phyloP scores from a whole-genome alignment of 2,797 vertebrate species.

The Pangasius krempfi region DNA sequence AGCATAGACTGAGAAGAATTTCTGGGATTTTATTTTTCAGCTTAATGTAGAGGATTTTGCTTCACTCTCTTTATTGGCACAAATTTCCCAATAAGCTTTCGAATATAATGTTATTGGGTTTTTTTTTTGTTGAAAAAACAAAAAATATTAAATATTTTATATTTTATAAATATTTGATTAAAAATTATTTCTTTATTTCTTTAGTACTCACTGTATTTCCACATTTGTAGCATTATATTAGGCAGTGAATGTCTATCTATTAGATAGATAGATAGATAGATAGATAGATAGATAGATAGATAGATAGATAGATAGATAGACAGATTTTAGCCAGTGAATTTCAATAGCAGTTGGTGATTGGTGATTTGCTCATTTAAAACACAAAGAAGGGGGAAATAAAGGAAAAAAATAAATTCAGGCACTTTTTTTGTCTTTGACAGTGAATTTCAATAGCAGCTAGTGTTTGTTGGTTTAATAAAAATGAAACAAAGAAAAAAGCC shows the following conservation, averaged over 20 bases:
- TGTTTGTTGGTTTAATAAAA: neutral
- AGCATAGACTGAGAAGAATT: neutral
- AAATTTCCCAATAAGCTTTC: neutral
- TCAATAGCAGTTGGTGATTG: neutral
- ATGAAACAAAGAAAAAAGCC: neutral
- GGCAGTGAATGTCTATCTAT: neutral
- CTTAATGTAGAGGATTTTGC: neutral
- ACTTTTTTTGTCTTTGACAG: neutral
- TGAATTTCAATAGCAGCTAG: neutral
- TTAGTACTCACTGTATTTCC: neutral
- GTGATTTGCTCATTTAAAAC: neutral
- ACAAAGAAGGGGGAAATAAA: neutral
- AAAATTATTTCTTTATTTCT: neutral
- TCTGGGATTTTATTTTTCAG: neutral
- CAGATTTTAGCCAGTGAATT: neutral
- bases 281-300: neutral
- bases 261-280: neutral
- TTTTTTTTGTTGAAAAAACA: neutral
- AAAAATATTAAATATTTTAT: no score
- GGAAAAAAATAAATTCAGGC: neutral
- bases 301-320: neutral
- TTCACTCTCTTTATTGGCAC: neutral
- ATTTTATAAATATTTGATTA: neutral
- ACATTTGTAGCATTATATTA: neutral
- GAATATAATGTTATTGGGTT: no score